Evolutionary conservation across 2,888 invertebrate species (phyloP).

Genomic region (Tetropium fuscum): DNA sequence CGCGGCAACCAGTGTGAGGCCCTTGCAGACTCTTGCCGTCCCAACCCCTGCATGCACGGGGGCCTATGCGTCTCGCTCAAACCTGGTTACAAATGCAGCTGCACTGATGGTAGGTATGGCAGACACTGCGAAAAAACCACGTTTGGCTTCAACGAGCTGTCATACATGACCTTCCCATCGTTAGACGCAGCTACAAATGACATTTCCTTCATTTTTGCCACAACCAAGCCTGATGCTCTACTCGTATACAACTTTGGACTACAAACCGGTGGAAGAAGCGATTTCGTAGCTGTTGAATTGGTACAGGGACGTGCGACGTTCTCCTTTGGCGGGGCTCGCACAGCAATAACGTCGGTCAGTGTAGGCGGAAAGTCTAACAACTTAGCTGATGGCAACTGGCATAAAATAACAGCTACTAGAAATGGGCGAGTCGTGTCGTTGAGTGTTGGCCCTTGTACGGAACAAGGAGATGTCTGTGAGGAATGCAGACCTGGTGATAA

Average conservation of each 20-base stretch:
- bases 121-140: conserved; percentile 92
- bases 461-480: conserved; percentile 87
- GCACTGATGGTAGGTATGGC: conserved; percentile 90
- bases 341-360: conserved; percentile 85
- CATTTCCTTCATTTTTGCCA: conserved; percentile 91
- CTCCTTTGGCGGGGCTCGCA: conserved; percentile 90
- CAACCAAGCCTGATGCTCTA: conserved; percentile 86
- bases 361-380: conserved; percentile 74
- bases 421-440: conserved; percentile 90
- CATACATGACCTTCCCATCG: conserved; percentile 89
- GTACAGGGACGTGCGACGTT: conserved; percentile 87
- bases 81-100: conserved; percentile 88
- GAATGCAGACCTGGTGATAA: conserved; percentile 88
- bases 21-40: conserved; percentile 88
- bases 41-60: conserved; percentile 92
- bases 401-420: conserved; percentile 90
- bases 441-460: conserved; percentile 83
- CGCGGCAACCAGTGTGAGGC: conserved; percentile 92
- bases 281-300: conserved; percentile 93
- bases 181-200: conserved; percentile 91
- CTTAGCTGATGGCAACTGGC: conserved; percentile 90
- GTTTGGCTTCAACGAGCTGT: conserved; percentile 89
- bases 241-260: conserved; percentile 93
- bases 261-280: conserved; percentile 89
- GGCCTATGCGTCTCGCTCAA: conserved; percentile 91